phyloP scores from a whole-genome alignment of 2,797 vertebrate genomes.

The Anas bahamensis region DNA sequence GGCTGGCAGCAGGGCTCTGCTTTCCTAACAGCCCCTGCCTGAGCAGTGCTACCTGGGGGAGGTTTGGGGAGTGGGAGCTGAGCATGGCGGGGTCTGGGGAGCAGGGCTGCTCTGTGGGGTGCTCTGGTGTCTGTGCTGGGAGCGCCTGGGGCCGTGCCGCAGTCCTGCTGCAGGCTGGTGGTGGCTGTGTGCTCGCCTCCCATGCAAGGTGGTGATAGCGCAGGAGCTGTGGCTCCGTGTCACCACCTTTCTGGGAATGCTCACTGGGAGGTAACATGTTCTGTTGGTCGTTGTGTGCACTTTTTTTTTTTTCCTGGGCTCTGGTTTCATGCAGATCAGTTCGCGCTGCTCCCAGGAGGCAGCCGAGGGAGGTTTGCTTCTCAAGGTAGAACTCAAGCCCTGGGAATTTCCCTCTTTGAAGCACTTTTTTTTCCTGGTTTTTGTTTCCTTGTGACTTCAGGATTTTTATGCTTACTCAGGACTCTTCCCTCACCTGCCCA shows the following conservation, averaged over 20 bases:
- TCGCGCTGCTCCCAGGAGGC: neutral
- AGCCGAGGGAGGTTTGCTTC: neutral
- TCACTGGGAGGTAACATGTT: fast-evolving
- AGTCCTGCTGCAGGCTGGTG: fast-evolving
- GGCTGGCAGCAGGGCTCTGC: neutral
- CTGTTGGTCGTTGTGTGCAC: neutral
- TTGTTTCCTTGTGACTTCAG: neutral
- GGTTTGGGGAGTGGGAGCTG: neutral
- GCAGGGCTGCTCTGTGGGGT: fast-evolving
- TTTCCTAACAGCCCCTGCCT: neutral
- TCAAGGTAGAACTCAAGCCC: fast-evolving
- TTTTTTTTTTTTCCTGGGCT: fast-evolving
- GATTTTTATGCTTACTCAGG: neutral
- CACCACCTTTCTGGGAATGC: fast-evolving
- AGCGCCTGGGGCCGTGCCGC: neutral
- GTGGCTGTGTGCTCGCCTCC: fast-evolving
- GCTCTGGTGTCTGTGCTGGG: fast-evolving
- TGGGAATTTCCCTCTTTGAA: slow-evolving; percentile 44
- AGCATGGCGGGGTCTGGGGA: fast-evolving
- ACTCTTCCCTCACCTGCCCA: neutral
- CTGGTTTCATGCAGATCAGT: neutral
- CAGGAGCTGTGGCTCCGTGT: neutral
- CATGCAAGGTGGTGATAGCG: fast-evolving
- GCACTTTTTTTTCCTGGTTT: neutral
- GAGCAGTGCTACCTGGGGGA: neutral